Evolutionary conservation across 2,888 invertebrate species (phyloP), one percentile per base, ranked within the genome.

Genomic region (Cataglyphis livida): DNA sequence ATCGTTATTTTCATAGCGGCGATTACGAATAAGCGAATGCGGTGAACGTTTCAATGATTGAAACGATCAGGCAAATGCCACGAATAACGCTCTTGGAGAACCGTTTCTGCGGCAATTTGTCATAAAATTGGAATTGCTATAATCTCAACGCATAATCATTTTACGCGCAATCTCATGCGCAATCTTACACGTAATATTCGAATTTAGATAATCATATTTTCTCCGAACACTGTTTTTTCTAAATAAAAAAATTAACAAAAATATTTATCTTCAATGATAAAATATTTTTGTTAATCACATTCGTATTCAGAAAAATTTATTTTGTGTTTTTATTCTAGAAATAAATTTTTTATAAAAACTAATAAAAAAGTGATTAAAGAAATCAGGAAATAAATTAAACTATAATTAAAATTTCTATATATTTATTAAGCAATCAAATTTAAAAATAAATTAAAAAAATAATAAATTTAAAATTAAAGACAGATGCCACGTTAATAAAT

Each of bases 61-160:
- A 1, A 75, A 75, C 61, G 62, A 28, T 62, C 44, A 32, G 38
- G 51, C 51, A 76, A 76, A 76, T 66, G 38, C 4, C 51, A 51
- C 35, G 35, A 66, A 76, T 68, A 48, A 38, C 28, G 51, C 66
- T 75, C 65, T 54, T 38, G n/a, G 66, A 38, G 68, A 76, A 76
- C 68, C 75, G 75, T 76, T 76, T 28, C 75, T 38, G 38, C 51
- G 32, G 25, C 75, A 12, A 75, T 75, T 75, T 15, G 75, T 51
- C 25, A 76, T 76, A 76, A 76, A 68, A 12, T 65, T n/a, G 51
- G 7, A 54, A 76, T 76, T 76, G 75, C 68, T 65, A 51, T 51
- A 68, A 76, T 76, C 38, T 66, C 25, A 38, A 51, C 51, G 5
- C 25, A n/a, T n/a, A 15, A 44, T 44, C n/a, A 65, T 51, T 21